Conservation (phyloP, 2,113 vertebrate species). For the Scartelaos histophorus region DNA sequence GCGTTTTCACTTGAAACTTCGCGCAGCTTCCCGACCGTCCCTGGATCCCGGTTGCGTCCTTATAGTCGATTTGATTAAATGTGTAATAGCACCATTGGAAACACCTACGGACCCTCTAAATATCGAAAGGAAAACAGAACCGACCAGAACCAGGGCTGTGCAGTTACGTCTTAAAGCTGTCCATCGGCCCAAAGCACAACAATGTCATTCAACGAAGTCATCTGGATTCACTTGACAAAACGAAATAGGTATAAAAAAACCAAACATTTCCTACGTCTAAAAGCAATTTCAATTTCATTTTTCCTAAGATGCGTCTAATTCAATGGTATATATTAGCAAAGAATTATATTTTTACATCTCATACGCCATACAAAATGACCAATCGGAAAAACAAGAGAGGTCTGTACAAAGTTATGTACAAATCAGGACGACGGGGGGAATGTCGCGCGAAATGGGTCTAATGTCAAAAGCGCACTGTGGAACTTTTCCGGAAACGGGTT, state of each 20-base stretch:
- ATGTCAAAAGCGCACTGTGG: background rate
- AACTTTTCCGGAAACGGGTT: too few species aligned
- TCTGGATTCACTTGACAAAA: slow-evolving; percentile 65
- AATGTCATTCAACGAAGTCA: slow-evolving; percentile 59
- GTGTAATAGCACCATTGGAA: slow-evolving; percentile 98
- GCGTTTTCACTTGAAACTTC: background rate
- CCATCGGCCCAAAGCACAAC: slow-evolving; percentile 64
- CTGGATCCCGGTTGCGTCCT: slow-evolving; percentile 47
- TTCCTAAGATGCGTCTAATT: slow-evolving; percentile 66
- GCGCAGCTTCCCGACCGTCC: background rate
- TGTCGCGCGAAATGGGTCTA: slow-evolving; percentile 37
- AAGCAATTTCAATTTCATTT: slow-evolving; percentile 70
- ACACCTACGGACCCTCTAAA: slow-evolving; percentile 83
- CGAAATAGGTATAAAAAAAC: slow-evolving; percentile 52
- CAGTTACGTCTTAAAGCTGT: slow-evolving; percentile 78
- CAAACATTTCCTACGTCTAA: slow-evolving; percentile 50
- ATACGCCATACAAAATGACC: slow-evolving; percentile 54
- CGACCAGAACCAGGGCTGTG: slow-evolving; percentile 82
- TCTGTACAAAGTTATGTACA: slow-evolving; percentile 81
- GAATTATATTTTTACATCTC: slow-evolving; percentile 81
- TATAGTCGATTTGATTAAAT: slow-evolving; percentile 93
- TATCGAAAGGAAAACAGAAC: slow-evolving; percentile 66
- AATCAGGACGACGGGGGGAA: slow-evolving; percentile 33
- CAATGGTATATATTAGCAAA: slow-evolving; percentile 82
- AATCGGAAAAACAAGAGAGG: slow-evolving; percentile 70